Evolutionary conservation across 2,888 invertebrate genomes (phyloP), one percentile per base, ranked within the genome.

Genomic region (Tinea trinotella): DNA sequence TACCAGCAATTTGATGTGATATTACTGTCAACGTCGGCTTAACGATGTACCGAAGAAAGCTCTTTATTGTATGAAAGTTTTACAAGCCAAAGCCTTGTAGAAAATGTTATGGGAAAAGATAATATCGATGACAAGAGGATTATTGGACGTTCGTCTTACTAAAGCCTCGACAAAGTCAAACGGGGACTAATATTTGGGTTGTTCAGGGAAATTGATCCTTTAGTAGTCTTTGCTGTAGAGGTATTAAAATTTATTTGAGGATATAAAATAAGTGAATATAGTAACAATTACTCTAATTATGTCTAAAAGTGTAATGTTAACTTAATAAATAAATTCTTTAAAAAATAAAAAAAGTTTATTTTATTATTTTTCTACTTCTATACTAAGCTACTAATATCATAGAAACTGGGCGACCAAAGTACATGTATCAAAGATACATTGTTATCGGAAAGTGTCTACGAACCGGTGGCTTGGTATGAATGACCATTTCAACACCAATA

Each of bases 21-120:
- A 24, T 50, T 50, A 50, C 50, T 50, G 50, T 50, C 50, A 50
- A 50, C 50, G 20, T 18, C 19, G 50, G 24, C 50, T 50, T 50
- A 50, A 50, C 50, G 50, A 24, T 50, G 50, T 17, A 18, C 48
- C 20, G 50, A 24, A 50, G 24, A 24, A 50, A 50, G 24, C 50
- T 22, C 50, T 22, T 24, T 19, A 46, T 40, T 40, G 46, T 19
- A 19, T 2, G 46, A 46, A 46, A 46, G 46, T 46, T 46, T 40
- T 30, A 30, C 30, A 30, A 30, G 30, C 30, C 40, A 18, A 46
- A 19, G 19, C n/a, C 40, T 40, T 12, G 12, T 17, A 46, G 18
- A 46, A 19, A 46, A 19, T 46, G 46, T 46, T 46, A 19, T 46
- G 46, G 46, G 46, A 46, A 40, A 19, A 46, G 46, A 46, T 19